Percentiles rank a stretch among this genome's conserved stretches.
phyloP scores from a whole-genome alignment of 2,113 vertebrate genomes.

The Struthio camelus region DNA sequence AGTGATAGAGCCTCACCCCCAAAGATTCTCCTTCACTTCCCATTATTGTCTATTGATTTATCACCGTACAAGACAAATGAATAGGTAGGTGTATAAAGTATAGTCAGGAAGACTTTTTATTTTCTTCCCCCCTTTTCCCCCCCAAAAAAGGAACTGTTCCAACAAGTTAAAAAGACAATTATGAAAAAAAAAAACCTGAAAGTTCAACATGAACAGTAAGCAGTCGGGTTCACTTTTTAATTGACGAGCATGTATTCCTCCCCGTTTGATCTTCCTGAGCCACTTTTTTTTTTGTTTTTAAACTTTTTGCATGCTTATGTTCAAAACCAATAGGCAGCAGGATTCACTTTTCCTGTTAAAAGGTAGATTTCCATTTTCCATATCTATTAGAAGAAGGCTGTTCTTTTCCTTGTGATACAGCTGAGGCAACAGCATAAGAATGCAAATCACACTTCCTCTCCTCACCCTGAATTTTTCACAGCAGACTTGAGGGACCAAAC shows the following conservation, averaged over 20 bases:
- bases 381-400: neutral
- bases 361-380: neutral
- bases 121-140: too few relatives aligned
- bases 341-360: neutral
- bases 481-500: neutral
- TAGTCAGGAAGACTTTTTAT: neutral
- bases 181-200: constrained; percentile 16
- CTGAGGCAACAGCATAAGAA: neutral
- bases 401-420: neutral
- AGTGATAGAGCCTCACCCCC: neutral
- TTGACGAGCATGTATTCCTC: neutral
- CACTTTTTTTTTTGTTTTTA: neutral
- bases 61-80: constrained; percentile 24
- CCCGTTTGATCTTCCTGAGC: neutral
- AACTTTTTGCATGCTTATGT: neutral
- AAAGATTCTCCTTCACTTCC: constrained; percentile 7
- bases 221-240: neutral
- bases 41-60: constrained; percentile 35
- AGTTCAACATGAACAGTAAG: neutral
- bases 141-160: constrained; percentile 33
- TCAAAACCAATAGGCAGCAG: neutral
- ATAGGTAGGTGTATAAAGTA: neutral
- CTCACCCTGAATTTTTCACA: neutral
- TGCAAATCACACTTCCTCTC: neutral
- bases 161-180: constrained; percentile 51